These are phyloP conservation scores for Monochamus alternatus DNA, from an alignment of 2,888 invertebrate species.

Conservation along the genomic window DNA sequence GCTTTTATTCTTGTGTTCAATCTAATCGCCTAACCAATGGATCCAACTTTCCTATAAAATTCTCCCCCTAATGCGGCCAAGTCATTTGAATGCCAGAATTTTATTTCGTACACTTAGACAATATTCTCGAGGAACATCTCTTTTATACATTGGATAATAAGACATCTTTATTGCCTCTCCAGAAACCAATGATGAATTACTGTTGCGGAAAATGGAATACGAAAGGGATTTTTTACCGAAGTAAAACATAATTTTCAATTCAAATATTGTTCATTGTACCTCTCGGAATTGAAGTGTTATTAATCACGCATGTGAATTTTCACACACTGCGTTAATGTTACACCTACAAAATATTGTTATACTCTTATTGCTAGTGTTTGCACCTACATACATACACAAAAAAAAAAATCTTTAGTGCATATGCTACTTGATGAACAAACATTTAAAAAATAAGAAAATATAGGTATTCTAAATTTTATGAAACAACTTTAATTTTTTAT, in stretches of 20 bases:
- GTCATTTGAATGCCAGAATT: constrained; percentile 44
- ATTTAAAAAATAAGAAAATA: no score
- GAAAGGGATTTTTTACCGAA: neutral
- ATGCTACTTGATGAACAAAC: no score
- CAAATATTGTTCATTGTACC: neutral
- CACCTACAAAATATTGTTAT: no score
- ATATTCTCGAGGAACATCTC: constrained; percentile 14
- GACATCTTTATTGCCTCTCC: constrained; percentile 15
- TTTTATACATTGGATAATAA: constrained; percentile 19
- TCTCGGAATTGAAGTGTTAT: no score
- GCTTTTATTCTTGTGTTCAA: constrained; percentile 47
- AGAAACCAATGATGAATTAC: constrained; percentile 17
- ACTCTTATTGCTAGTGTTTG: no score
- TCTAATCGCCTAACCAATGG: constrained; percentile 50
- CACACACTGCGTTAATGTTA: no score
- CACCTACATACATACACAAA: no score
- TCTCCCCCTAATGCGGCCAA: constrained; percentile 38
- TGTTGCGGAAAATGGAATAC: constrained; percentile 7
- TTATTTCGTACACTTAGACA: constrained; percentile 38
- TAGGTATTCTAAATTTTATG: no score
- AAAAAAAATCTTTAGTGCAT: no score
- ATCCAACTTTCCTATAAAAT: constrained; percentile 43
- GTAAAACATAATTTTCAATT: neutral
- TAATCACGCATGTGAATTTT: no score
- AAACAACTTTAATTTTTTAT: no score